Evolutionary conservation across 2,797 vertebrate genomes (phyloP), one percentile per base, ranked within the genome.

Genomic region (Melopsittacus undulatus): DNA sequence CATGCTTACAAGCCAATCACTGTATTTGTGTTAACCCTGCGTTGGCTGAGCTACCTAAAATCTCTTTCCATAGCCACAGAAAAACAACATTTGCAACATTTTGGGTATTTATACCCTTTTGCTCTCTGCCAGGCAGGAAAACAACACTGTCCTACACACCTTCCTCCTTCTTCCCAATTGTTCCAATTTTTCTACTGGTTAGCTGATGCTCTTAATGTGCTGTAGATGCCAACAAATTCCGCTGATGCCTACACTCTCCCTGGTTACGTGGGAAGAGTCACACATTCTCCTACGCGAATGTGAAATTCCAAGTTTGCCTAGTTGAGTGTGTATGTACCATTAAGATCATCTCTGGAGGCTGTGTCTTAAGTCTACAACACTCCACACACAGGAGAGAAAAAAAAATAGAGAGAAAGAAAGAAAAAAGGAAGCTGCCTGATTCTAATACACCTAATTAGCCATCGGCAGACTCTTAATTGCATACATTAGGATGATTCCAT

Each of bases 401-500:
- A 62, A 86, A 78, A 64, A 67, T n/a, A 49, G 15, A 61, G 2
- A 48, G 10, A 34, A 17, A 49, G 40, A 29, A 26, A 22, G 20
- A 32, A 79, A 74, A 92, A 94, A 94, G 94, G 97, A 97, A 98
- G 98, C 98, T 96, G 97, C 97, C 98, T 98, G 97, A 98, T 98
- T 98, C 98, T 98, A 98, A 98, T 98, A 98, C 98, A 99, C 98
- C 99, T 99, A 99, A 99, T 99, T 99, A 99, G 98, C 99, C 99
- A 99, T 99, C 98, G 98, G 98, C 99, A 99, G 98, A 98, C 99
- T 99, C 99, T 99, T 99, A 99, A 99, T 99, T 99, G 99, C 99
- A 99, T 99, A 99, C 99, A 99, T 99, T 99, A 99, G 98, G 98
- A 99, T 98, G 98, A 99, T 99, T 99, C 99, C 99, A 99, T 99